A percentile compares a stretch with the other conserved stretches of the same genome.
Evolutionary conservation across 2,797 vertebrate genomes (phyloP).

Genomic region (Pterois miles): DNA sequence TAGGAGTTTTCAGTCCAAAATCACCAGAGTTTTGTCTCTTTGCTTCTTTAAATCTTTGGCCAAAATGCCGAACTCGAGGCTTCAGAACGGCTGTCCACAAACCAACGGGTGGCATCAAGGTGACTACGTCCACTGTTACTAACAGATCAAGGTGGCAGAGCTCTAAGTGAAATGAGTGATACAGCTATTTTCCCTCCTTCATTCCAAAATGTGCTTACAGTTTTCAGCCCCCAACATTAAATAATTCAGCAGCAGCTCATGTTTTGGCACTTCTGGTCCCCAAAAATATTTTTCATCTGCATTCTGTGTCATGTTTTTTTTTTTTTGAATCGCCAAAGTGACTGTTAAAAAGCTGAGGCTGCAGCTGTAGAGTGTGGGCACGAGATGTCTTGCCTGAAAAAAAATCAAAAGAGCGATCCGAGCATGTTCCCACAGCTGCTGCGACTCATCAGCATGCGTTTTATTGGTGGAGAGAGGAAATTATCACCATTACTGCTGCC

Average conservation of each 20-base stretch:
- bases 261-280: constrained; percentile 27
- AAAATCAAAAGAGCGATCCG: constrained; percentile 37
- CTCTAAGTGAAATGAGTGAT: not conserved
- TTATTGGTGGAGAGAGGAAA: constrained; percentile 58
- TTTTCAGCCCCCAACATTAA: constrained; percentile 1
- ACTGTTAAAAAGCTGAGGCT: constrained; percentile 35
- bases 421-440: constrained; percentile 67
- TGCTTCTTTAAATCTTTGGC: too few relatives aligned
- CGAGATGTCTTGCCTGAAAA: constrained; percentile 29
- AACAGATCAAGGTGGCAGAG: not conserved
- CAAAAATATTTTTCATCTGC: constrained; percentile 12
- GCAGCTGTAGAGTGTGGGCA: constrained; percentile 52
- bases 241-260: constrained; percentile 40
- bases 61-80: fast-evolving
- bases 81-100: too few relatives aligned
- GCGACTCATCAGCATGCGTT: constrained; percentile 50
- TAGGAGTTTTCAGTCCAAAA: too few relatives aligned
- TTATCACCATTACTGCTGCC: constrained; percentile 51
- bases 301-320: not conserved
- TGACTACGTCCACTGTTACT: not conserved
- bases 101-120: too few relatives aligned
- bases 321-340: constrained; percentile 23
- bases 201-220: constrained; percentile 9
- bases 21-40: too few relatives aligned
- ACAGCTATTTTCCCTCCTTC: constrained; percentile 1